Base-by-base conservation (phyloP, 2,888 invertebrate species). In the Aphidius colemani region DNA sequence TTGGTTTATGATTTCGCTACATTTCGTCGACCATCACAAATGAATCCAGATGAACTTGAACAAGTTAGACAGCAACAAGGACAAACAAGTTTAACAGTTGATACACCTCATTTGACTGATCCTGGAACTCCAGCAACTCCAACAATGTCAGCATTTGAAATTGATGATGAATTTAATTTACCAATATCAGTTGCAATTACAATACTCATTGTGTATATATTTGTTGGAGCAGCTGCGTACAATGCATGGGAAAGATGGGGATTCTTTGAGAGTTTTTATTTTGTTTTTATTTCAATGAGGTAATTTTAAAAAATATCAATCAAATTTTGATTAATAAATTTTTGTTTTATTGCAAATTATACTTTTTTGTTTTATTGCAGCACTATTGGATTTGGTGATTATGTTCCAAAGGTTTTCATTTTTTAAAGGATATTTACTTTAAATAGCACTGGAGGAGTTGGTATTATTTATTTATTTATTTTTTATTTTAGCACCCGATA, bases 331-430 rank as follows among this genome's bases (percentile, higher is more conserved):
- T 18, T 18, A 1, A 18, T 18, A 18, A 18, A 18, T 18, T 18
- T 18, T 18, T 18, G n/a, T n/a, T n/a, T n/a, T n/a, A n/a, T n/a
- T n/a, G n/a, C n/a, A n/a, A n/a, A n/a, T n/a, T n/a, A n/a, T n/a
- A n/a, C n/a, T n/a, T n/a, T n/a, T n/a, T n/a, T n/a, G n/a, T n/a
- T 30, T 30, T 30, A 30, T 30, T 18, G 5, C 30, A 30, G 95
- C 1, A 98, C 98, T 0, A 96, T 98, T 64, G 98, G 98, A n/a
- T 93, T 97, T 73, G 96, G 96, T 3, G 96, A 97, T 83, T 87
- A 91, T 67, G 93, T 96, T 0, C 96, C 96, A 1, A 87, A 91
- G 81, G 86, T 18, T 39, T 9, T 55, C 46, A 74, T 68, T 71
- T 74, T 80, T 78, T 75, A 75, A 78, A 79, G 78, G 79, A 79